A percentile compares a stretch with the other conserved stretches of the same genome.
phyloP scores from a whole-genome alignment of 1,140 invertebrate genomes.

The Drosophila kurseongensis region DNA sequence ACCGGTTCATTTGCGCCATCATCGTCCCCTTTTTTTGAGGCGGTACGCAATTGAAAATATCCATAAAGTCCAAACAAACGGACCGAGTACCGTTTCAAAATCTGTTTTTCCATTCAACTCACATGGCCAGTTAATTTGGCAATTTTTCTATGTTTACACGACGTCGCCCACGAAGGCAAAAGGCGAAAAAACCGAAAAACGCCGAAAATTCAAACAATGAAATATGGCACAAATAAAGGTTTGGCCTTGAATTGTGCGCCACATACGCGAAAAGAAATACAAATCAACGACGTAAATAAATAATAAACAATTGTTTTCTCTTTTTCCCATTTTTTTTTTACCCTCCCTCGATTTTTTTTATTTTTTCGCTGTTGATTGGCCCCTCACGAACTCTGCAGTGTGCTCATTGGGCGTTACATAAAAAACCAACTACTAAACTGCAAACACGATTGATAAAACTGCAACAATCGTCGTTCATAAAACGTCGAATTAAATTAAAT shows the following conservation, averaged over 20 bases:
- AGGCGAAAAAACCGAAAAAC: conserved; percentile 4
- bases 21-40: conserved; percentile 12
- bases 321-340: conserved; percentile 21
- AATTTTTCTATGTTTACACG: conserved; percentile 65
- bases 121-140: conserved; percentile 50
- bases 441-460: conserved; percentile 5
- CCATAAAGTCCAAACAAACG: conserved; percentile 5
- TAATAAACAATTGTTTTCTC: conserved; percentile 77
- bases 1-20: background rate
- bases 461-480: background rate
- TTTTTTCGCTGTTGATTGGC: background rate
- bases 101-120: conserved; percentile 46
- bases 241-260: conserved; percentile 70
- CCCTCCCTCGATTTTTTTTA: conserved; percentile 3
- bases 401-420: conserved; percentile 17
- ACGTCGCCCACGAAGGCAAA: conserved; percentile 22
- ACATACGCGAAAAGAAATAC: conserved; percentile 46
- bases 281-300: conserved; percentile 35
- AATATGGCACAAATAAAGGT: conserved; percentile 70
- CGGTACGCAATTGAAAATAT: conserved; percentile 31
- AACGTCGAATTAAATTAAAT: conserved; percentile 12
- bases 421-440: conserved; percentile 5
- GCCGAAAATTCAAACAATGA: conserved; percentile 22
- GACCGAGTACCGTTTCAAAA: conserved; percentile 37
- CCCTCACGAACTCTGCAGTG: conserved; percentile 8